Evolutionary conservation across 2,888 invertebrate species (phyloP).

Genomic region (Latrodectus elegans): DNA sequence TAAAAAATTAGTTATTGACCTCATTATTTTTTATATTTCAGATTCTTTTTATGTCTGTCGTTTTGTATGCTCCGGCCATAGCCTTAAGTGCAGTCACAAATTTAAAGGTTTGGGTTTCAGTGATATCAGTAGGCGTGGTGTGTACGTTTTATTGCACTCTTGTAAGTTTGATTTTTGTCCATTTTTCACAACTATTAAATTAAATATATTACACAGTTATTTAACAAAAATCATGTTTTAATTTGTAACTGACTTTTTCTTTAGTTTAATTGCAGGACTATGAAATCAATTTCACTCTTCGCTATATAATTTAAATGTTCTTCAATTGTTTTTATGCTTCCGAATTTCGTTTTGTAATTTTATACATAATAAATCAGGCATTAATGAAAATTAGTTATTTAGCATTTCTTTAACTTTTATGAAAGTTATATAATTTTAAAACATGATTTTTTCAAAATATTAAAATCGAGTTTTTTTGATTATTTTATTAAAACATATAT

Average conservation of each 20-base stretch:
- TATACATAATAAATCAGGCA: too few relatives aligned
- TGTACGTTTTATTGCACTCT: conserved; percentile 87
- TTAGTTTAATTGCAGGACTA: background rate
- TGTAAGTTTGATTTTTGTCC: conserved; percentile 82
- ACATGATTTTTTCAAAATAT: too few relatives aligned
- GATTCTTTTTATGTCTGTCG: conserved; percentile 81
- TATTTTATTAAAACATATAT: too few relatives aligned
- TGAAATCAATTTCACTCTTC: background rate
- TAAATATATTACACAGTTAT: background rate
- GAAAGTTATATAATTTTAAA: too few relatives aligned
- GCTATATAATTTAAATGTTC: background rate
- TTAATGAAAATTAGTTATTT: too few relatives aligned
- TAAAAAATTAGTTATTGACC: background rate
- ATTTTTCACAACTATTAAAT: background rate
- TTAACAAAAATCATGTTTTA: background rate
- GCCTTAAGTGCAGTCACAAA: conserved; percentile 89
- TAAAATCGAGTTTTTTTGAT: too few relatives aligned
- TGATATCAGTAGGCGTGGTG: conserved; percentile 77
- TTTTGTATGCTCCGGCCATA: conserved; percentile 90
- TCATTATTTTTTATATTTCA: conserved; percentile 18
- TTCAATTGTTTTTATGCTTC: background rate
- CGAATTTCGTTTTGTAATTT: too few relatives aligned
- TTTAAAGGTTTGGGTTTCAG: conserved; percentile 89
- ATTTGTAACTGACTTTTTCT: background rate
- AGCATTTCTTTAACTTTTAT: too few relatives aligned